Percentiles rank a stretch among this genome's conserved stretches.
Conservation (phyloP, 2,888 invertebrate species). For the Axea sp. region DNA sequence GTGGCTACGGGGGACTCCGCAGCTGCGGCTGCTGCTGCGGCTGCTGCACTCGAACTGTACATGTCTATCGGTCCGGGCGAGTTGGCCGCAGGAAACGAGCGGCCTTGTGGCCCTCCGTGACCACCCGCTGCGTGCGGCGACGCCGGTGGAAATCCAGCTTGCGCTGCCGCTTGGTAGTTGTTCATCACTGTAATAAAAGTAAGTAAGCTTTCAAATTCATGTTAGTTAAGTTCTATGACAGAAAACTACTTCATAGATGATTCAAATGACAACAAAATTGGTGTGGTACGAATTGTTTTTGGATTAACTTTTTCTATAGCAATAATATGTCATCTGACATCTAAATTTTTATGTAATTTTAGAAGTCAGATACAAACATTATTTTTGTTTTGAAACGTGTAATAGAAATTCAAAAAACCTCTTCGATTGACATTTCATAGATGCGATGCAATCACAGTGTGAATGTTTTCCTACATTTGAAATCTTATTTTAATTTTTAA, state of each 20-base stretch:
- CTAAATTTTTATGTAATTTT: too few relatives aligned
- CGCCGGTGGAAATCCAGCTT: slow-evolving; percentile 89
- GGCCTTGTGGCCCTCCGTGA: slow-evolving; percentile 81
- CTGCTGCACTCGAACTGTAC: slow-evolving; percentile 91
- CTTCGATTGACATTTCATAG: too few relatives aligned
- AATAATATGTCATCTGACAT: too few relatives aligned
- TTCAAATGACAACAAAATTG: slow-evolving; percentile 12
- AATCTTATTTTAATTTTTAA: too few relatives aligned
- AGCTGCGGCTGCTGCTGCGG: slow-evolving; percentile 81
- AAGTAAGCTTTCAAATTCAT: slow-evolving; percentile 12
- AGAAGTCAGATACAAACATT: too few relatives aligned
- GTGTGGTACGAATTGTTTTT: too few relatives aligned
- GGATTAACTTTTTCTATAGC: too few relatives aligned
- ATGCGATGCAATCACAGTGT: too few relatives aligned
- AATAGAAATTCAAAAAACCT: too few relatives aligned
- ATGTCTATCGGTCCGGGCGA: slow-evolving; percentile 97
- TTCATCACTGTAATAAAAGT: slow-evolving; percentile 90
- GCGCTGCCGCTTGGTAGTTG: slow-evolving; percentile 93
- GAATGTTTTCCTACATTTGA: too few relatives aligned
- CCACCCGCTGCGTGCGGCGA: slow-evolving; percentile 87
- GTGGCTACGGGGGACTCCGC: slow-evolving; percentile 87
- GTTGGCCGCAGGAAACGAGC: slow-evolving; percentile 94
- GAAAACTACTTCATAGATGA: not conserved
- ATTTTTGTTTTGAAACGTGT: too few relatives aligned
- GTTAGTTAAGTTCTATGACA: not conserved